A percentile compares a stretch with the other conserved stretches of the same genome.
Evolutionary conservation across 2,797 vertebrate species (phyloP).

Genomic region (Takifugu ocellatus): DNA sequence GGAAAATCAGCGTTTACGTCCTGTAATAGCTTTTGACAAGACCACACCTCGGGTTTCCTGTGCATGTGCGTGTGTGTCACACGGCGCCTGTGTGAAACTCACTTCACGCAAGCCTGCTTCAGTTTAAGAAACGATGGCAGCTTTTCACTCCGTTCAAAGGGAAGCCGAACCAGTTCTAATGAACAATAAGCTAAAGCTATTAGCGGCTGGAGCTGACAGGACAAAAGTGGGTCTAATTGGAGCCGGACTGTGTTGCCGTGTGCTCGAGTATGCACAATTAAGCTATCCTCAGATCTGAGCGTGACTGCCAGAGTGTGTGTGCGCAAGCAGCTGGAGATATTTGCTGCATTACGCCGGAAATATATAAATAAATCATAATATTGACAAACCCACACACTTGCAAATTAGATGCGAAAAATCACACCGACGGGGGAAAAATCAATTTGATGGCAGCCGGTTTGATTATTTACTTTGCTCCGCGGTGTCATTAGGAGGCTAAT

Average conservation of each 20-base stretch:
- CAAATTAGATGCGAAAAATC: slow-evolving; percentile 18
- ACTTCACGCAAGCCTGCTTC: too few species aligned
- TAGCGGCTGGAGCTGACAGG: slow-evolving; percentile 42
- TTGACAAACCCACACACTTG: slow-evolving; percentile 23
- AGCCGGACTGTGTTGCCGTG: slow-evolving; percentile 23
- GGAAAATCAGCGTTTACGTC: slow-evolving; percentile 12
- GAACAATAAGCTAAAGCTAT: slow-evolving; percentile 41
- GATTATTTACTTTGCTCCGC: slow-evolving; percentile 35
- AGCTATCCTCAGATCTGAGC: slow-evolving; percentile 40
- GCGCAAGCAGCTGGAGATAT: slow-evolving; percentile 7
- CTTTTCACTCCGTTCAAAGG: slow-evolving; percentile 32
- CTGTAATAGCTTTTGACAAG: slow-evolving; percentile 53
- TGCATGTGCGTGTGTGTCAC: slow-evolving; percentile 13
- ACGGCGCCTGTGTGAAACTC: not conserved
- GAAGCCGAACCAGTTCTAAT: slow-evolving; percentile 41
- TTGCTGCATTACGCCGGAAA: not conserved
- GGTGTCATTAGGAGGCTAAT: slow-evolving; percentile 36
- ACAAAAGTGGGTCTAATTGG: slow-evolving; percentile 46
- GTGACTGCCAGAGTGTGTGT: slow-evolving; percentile 19
- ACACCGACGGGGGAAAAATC: slow-evolving; percentile 26
- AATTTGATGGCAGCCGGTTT: slow-evolving; percentile 43
- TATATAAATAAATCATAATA: slow-evolving; percentile 17
- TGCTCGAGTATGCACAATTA: slow-evolving; percentile 44
- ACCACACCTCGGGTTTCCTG: slow-evolving; percentile 34
- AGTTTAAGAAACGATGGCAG: slow-evolving; percentile 2